A percentile compares a stretch with the other conserved stretches of the same genome.
Evolutionary conservation across 2,797 vertebrate genomes (phyloP).

Genomic region (Paratrypauchen microcephalus): DNA sequence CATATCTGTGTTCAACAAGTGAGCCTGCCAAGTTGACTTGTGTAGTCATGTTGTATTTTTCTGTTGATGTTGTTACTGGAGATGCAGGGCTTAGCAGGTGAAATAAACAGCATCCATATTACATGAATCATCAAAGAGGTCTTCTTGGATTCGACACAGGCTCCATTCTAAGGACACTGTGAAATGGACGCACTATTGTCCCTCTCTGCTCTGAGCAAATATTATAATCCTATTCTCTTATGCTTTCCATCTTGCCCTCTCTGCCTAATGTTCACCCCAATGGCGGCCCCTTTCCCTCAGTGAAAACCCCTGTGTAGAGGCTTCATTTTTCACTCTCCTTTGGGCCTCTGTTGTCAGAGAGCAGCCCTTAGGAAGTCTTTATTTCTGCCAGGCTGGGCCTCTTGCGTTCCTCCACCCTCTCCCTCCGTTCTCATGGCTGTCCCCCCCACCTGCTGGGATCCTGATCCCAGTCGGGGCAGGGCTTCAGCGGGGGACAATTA

Average conservation of each 20-base stretch:
- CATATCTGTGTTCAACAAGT: constrained; percentile 47
- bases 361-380: constrained; percentile 99
- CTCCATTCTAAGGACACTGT: constrained; percentile 64
- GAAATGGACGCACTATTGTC: constrained; percentile 70
- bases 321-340: constrained; percentile 92
- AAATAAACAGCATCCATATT: constrained; percentile 72
- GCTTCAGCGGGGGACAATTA: constrained; percentile 99
- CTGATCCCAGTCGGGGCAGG: constrained; percentile 97
- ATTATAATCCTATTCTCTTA: constrained; percentile 82
- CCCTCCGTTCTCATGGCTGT: constrained; percentile 96
- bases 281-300: constrained; percentile 75
- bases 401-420: constrained; percentile 95
- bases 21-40: constrained; percentile 58
- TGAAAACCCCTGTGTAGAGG: constrained; percentile 84
- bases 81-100: constrained; percentile 68
- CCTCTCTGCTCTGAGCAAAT: constrained; percentile 71
- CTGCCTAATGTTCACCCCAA: constrained; percentile 67
- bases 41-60: constrained; percentile 43
- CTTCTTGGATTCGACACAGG: constrained; percentile 65
- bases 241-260: constrained; percentile 74
- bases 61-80: constrained; percentile 47
- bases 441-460: constrained; percentile 99
- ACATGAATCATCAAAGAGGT: constrained; percentile 61
- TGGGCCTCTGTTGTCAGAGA: constrained; percentile 95
- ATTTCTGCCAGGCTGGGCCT: constrained; percentile 97